Evolutionary conservation across 2,888 invertebrate genomes (phyloP), one percentile per base, ranked within the genome.

Genomic region (Macrosiphum euphorbiae): DNA sequence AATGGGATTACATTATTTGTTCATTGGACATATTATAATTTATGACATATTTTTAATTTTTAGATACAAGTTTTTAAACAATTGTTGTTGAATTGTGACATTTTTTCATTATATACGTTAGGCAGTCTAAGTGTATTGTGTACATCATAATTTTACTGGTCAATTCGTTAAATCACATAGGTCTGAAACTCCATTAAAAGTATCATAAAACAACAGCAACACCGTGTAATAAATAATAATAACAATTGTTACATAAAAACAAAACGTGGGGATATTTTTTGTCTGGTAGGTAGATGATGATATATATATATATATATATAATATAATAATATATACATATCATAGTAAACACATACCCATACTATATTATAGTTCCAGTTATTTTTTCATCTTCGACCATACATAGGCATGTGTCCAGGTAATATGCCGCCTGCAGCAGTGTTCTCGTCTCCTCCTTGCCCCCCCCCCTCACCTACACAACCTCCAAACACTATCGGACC

Each of bases 381-480:
- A 61, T 55, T 92, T 26, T 87, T 67, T 58, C n/a, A 16, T 44
- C 55, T 58, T 50, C 16, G 3, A 47, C 86, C 92, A 35, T 58
- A 84, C 89, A 58, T 26, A 78, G 67, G 55, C 44, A 92, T 28
- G 88, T 55, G 84, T 11, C 78, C 84, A n/a, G 58, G 44, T 89
- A 55, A 58, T 93, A 35, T 89, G 47, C 28, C 58, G 84, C 92
- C 89, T 52, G 92, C 92, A 84, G 92, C 89, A n/a, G 84, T 58
- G 13, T 78, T 50, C 88, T 44, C 67, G 24, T 41, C n/a, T 28
- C 52, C 78, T 61, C 87, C 35, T 78, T 4, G 3, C 1, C 4
- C 50, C 87, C 44, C 8, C 67, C 50, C 4, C 35, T 7, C 41
- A 28, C 35, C 78, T 78, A 35, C n/a, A 26, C 11, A 44, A 26